Evolutionary conservation across 2,113 vertebrate genomes (phyloP).

Genomic region (Strix uralensis): DNA sequence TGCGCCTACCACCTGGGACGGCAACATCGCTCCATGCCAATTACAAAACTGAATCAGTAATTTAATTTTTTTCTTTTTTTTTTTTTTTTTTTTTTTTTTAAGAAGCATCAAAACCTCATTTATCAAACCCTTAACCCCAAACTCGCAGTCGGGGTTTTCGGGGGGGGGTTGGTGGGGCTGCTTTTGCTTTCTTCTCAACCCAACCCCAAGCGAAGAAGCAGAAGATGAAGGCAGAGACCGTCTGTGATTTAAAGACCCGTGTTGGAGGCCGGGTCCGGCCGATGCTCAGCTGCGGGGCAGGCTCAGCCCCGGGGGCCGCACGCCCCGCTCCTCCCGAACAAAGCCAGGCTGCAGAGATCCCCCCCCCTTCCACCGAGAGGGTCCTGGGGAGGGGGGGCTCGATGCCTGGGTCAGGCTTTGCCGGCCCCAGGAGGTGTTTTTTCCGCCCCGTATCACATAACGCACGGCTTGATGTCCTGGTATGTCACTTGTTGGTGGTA

Average conservation of each 20-base stretch:
- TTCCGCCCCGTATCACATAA: conserved; percentile 85
- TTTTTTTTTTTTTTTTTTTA: not conserved
- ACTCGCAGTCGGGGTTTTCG: not conserved
- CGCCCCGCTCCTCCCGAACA: not conserved
- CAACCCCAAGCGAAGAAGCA: not conserved
- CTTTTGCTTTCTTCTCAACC: not conserved
- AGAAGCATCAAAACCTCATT: not conserved
- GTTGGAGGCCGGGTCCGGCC: not conserved
- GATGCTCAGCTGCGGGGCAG: not conserved
- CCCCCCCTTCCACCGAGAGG: not conserved
- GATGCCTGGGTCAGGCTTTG: not conserved
- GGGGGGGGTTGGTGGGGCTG: not conserved
- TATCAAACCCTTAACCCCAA: not conserved
- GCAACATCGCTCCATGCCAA: not conserved
- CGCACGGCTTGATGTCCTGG: conserved; percentile 99
- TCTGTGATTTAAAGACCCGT: not conserved
- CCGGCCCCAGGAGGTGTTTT: not conserved
- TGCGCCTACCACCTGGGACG: not conserved
- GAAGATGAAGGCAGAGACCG: conserved; percentile 9
- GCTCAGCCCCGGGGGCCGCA: not conserved
- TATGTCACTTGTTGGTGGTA: conserved; percentile 98
- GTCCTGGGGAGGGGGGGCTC: not conserved
- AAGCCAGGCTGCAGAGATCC: not conserved
- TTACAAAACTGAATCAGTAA: not conserved
- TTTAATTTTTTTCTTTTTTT: not conserved